Evolutionary conservation across 2,888 invertebrate species (phyloP).

Genomic region (Encarsia formosa): DNA sequence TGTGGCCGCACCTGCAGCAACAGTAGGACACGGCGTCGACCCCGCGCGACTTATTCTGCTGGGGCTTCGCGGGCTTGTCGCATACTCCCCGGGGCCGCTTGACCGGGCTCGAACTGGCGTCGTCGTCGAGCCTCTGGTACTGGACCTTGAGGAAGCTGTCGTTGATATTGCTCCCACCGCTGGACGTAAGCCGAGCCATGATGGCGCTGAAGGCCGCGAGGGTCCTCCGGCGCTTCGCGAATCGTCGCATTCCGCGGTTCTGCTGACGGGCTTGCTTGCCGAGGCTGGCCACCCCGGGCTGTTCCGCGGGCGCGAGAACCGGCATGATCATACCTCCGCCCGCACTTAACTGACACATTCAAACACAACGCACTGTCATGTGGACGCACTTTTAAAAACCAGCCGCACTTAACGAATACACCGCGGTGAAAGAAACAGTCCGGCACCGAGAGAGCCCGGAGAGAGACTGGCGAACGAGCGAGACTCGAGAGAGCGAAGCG

Average conservation of each 20-base stretch:
- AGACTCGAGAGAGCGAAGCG: constrained; percentile 3
- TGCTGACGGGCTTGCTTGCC: constrained; percentile 15
- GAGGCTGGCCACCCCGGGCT: background rate
- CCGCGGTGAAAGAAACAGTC: background rate
- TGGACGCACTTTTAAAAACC: no score
- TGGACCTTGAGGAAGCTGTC: constrained; percentile 54
- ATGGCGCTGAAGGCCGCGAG: constrained; percentile 48
- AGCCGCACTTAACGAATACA: background rate
- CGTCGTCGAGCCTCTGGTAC: constrained; percentile 59
- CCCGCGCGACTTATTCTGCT: constrained; percentile 54
- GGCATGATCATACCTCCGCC: background rate
- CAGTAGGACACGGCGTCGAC: constrained; percentile 59
- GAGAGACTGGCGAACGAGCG: background rate
- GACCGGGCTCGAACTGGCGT: constrained; percentile 51
- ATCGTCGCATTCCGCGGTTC: constrained; percentile 47
- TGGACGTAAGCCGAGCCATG: constrained; percentile 55
- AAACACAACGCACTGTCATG: no score
- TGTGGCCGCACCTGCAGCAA: constrained; percentile 60
- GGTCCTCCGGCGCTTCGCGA: constrained; percentile 48
- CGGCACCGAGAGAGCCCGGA: background rate
- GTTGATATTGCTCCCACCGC: background rate
- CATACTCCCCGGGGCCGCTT: constrained; percentile 29
- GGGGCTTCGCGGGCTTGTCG: constrained; percentile 29
- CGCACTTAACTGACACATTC: background rate
- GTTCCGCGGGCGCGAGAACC: background rate